These are phyloP conservation scores for Rhagologus leucostigma DNA, from an alignment of 2,113 vertebrate genomes.

Conservation along the genomic window DNA sequence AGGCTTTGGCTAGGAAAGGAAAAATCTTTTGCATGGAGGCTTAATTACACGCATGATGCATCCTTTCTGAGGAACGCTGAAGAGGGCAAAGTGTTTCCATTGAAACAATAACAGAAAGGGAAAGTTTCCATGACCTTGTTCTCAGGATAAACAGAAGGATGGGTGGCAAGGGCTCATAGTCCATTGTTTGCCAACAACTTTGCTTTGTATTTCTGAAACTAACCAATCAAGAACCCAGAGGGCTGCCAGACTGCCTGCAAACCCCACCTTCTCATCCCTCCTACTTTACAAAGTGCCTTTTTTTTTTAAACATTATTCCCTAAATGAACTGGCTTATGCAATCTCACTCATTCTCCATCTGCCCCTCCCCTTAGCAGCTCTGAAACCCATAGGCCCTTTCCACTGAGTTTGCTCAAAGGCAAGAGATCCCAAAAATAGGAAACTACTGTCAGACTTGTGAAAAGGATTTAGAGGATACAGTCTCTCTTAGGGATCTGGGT, in stretches of 20 bases:
- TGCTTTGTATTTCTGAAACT: constrained; percentile 4
- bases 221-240: neutral
- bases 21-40: neutral
- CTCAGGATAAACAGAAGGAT: neutral
- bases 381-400: neutral
- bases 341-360: neutral
- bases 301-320: neutral
- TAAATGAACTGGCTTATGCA: neutral
- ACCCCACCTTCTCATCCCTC: neutral
- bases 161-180: neutral
- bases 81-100: neutral
- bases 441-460: neutral
- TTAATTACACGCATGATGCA: neutral
- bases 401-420: neutral
- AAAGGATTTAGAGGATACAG: neutral
- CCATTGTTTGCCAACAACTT: neutral
- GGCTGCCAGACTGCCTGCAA: neutral
- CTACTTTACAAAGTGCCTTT: neutral
- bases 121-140: neutral
- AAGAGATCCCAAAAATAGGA: neutral
- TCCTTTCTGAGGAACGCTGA: neutral
- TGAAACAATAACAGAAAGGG: constrained; percentile 4
- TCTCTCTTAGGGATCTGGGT: neutral
- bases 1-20: neutral
- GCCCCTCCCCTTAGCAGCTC: neutral